A percentile compares a stretch with the other conserved stretches of the same genome.
Evolutionary conservation across 2,797 vertebrate species (phyloP).

Genomic region (Phylloscopus collybita): DNA sequence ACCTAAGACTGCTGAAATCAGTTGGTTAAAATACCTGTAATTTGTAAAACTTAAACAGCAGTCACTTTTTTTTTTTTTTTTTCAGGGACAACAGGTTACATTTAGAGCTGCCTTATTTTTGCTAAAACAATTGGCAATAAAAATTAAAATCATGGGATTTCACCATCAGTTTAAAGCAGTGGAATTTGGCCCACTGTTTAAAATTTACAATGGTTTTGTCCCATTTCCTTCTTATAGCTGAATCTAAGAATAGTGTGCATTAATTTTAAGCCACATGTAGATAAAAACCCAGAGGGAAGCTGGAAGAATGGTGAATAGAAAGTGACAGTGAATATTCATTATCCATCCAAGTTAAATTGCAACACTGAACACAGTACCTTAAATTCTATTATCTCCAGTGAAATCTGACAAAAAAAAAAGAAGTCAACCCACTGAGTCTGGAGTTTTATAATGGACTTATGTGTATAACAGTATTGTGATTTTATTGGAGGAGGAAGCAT

Average conservation of each 20-base stretch:
- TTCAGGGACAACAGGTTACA: not conserved
- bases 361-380: not conserved
- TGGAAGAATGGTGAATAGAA: not conserved
- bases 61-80: not conserved
- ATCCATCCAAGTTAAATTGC: slow-evolving; percentile 12
- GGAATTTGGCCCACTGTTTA: not conserved
- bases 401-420: not conserved
- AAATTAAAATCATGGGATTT: not conserved
- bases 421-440: not conserved
- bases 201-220: not conserved
- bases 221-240: not conserved
- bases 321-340: slow-evolving; percentile 30
- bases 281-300: not conserved
- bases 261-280: not conserved
- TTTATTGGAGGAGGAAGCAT: not conserved
- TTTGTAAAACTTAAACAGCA: not conserved
- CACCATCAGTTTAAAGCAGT: not conserved
- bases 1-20: not conserved
- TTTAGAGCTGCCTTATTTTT: not conserved
- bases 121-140: not conserved
- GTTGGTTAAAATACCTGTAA: not conserved
- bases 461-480: not conserved
- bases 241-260: not conserved
- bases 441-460: not conserved
- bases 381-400: not conserved